These are phyloP conservation scores for Microtus oregoni DNA, from an alignment of 2,113 vertebrate species.

Conservation along the genomic window DNA sequence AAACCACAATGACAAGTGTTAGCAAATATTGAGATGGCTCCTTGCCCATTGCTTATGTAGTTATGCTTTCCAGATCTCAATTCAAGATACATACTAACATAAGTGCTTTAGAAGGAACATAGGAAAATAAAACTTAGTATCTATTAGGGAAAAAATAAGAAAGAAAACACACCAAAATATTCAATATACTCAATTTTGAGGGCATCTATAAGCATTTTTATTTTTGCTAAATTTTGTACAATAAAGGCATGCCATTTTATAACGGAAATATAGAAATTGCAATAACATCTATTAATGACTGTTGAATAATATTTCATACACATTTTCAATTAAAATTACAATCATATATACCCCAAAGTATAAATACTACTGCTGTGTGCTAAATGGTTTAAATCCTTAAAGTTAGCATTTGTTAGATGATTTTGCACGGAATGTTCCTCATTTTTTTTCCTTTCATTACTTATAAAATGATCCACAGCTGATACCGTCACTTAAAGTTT, in stretches of 20 bases:
- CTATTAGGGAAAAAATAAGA: background rate
- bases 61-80: background rate
- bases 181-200: constrained; percentile 16
- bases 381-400: background rate
- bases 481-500: background rate
- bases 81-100: background rate
- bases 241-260: background rate
- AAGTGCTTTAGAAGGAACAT: background rate
- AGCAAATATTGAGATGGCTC: background rate
- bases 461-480: background rate
- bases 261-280: background rate
- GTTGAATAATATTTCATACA: background rate
- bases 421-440: background rate
- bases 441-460: background rate
- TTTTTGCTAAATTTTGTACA: background rate
- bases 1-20: background rate
- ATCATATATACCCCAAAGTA: background rate
- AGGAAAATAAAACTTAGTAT: background rate
- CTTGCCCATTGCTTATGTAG: background rate
- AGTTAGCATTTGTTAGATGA: background rate
- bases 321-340: background rate
- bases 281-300: background rate
- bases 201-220: background rate
- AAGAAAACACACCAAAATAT: background rate
- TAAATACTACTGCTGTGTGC: background rate